phyloP scores from a whole-genome alignment of 2,113 vertebrate species.

The Vidua chalybeata region DNA sequence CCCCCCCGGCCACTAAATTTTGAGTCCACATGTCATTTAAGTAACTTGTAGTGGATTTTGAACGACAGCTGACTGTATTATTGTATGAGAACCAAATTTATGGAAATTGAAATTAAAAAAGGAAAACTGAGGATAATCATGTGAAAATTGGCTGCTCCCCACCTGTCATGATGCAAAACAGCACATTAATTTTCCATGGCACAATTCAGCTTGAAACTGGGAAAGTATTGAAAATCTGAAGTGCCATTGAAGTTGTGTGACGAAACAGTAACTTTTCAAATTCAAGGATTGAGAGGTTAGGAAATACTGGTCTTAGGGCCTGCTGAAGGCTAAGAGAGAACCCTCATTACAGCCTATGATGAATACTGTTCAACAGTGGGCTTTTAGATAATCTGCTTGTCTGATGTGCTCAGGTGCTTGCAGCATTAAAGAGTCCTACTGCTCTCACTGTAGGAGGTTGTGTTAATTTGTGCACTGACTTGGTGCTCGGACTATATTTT shows the following conservation, averaged over 20 bases:
- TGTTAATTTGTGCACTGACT: neutral
- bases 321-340: neutral
- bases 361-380: fast-evolving
- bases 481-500: neutral
- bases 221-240: neutral
- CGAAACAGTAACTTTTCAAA: neutral
- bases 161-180: neutral
- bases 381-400: neutral
- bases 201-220: neutral
- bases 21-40: neutral
- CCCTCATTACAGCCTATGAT: neutral
- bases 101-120: neutral
- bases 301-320: neutral
- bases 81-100: neutral
- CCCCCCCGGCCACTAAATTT: neutral
- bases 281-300: neutral
- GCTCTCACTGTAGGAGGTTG: fast-evolving
- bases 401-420: neutral
- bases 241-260: neutral
- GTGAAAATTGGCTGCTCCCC: neutral
- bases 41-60: neutral
- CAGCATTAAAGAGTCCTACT: fast-evolving
- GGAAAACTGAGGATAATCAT: neutral
- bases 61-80: neutral
- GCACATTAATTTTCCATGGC: neutral